Conservation (phyloP, 2,888 invertebrate species). For the Toxonevra muliebris region DNA sequence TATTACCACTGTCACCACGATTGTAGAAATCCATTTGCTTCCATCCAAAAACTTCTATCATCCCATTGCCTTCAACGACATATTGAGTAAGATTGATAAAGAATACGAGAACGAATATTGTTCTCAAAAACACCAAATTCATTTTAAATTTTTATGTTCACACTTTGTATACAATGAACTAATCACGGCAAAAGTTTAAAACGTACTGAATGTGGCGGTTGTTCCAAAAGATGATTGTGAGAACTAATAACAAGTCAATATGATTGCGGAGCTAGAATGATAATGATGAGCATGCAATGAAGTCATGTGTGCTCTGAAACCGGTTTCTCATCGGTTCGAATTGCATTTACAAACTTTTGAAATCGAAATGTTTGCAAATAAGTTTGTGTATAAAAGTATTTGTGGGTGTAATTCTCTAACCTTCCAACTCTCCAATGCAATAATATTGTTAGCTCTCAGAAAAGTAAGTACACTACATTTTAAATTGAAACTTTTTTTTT, state of each 20-base stretch:
- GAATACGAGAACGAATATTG: conserved; percentile 1
- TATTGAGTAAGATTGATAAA: conserved; percentile 4
- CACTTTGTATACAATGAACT: neutral
- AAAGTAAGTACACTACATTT: too few species aligned
- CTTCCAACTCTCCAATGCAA: too few species aligned
- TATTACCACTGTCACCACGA: conserved; percentile 42
- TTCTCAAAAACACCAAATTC: too few species aligned
- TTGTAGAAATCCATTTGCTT: conserved; percentile 61
- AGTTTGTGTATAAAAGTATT: too few species aligned
- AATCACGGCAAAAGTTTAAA: neutral
- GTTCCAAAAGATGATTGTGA: neutral
- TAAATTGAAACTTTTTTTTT: too few species aligned
- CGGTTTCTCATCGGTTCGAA: conserved; percentile 9
- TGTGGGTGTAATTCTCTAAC: neutral
- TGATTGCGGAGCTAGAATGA: too few species aligned
- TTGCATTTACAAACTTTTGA: conserved; percentile 25
- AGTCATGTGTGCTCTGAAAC: neutral
- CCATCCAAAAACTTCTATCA: conserved; percentile 62
- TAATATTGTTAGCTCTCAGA: too few species aligned
- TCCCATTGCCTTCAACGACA: conserved; percentile 44
- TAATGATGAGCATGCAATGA: too few species aligned
- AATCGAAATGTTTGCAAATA: conserved; percentile 20
- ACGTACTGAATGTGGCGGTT: neutral
- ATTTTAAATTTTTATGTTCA: conserved; percentile 29
- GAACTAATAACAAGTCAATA: neutral